phyloP scores from a whole-genome alignment of 2,797 vertebrate genomes.

The Danio tinwini region DNA sequence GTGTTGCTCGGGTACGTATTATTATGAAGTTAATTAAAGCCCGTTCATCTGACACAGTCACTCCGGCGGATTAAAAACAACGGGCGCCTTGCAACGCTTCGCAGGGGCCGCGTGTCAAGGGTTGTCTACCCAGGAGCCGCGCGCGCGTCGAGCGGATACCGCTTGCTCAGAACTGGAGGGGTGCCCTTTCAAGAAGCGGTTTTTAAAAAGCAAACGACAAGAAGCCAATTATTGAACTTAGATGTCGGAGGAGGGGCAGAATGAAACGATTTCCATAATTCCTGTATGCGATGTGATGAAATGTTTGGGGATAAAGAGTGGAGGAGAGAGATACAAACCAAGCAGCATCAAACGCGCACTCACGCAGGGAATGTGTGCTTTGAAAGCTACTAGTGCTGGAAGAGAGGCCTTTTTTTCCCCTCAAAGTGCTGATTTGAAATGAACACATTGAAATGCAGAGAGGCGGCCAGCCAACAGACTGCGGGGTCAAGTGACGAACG shows the following conservation, averaged over 20 bases:
- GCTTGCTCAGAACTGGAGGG: slow-evolving; percentile 79
- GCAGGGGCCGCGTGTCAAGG: slow-evolving; percentile 86
- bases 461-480: slow-evolving; percentile 86
- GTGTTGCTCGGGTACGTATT: slow-evolving; percentile 87
- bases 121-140: slow-evolving; percentile 85
- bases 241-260: slow-evolving; percentile 87
- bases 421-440: slow-evolving; percentile 86
- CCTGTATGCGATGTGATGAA: slow-evolving; percentile 75
- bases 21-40: slow-evolving; percentile 95
- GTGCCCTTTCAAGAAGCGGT: slow-evolving; percentile 81
- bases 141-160: slow-evolving; percentile 82
- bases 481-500: slow-evolving; percentile 99
- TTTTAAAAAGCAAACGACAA: slow-evolving; percentile 84
- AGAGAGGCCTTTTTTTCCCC: slow-evolving; percentile 77
- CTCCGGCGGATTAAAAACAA: slow-evolving; percentile 85
- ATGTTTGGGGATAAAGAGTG: slow-evolving; percentile 67
- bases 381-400: slow-evolving; percentile 72
- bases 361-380: slow-evolving; percentile 75
- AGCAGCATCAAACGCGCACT: slow-evolving; percentile 82
- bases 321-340: slow-evolving; percentile 78
- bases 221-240: slow-evolving; percentile 90
- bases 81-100: slow-evolving; percentile 77
- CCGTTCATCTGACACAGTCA: slow-evolving; percentile 90
- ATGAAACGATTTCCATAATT: slow-evolving; percentile 77
- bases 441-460: slow-evolving; percentile 88